phyloP scores from a whole-genome alignment of 92 coral and sea anemone genomes.

The Scolanthus callimorphus region DNA sequence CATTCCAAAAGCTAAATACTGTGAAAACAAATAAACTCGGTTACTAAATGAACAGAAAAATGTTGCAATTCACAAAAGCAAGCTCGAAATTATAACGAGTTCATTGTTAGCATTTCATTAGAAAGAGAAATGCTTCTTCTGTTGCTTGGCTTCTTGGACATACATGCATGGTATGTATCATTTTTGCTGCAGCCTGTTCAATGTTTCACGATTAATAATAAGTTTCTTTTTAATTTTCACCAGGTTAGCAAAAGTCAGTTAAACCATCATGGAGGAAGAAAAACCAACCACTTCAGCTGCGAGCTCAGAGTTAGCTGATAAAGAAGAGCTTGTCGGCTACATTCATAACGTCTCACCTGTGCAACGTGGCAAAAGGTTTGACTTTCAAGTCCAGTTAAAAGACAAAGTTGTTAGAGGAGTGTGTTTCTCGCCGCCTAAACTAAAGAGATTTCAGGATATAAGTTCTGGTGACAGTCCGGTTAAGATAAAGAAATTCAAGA shows the following conservation, averaged over 20 bases:
- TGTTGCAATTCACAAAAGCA: not conserved
- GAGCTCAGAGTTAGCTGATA: too few species aligned
- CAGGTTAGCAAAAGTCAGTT: too few species aligned
- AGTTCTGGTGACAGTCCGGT: not conserved
- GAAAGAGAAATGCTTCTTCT: too few species aligned
- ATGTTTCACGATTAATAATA: too few species aligned
- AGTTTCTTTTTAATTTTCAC: too few species aligned
- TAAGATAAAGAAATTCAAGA: not conserved
- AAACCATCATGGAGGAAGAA: too few species aligned
- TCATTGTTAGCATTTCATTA: too few species aligned
- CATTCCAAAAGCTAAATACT: not conserved
- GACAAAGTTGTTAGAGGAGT: not conserved
- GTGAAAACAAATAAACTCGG: not conserved
- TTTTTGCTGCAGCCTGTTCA: too few species aligned
- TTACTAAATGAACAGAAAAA: not conserved
- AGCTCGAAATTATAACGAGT: too few species aligned
- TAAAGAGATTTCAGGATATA: not conserved
- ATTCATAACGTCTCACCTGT: not conserved
- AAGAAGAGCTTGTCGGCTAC: not conserved
- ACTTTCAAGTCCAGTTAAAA: not conserved
- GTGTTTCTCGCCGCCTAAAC: not conserved
- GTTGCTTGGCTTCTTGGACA: too few species aligned
- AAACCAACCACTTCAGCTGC: too few species aligned
- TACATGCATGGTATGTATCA: too few species aligned
- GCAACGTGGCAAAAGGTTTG: not conserved